Conservation (phyloP, 2,888 invertebrate species). For the Tetragonula carbonaria region DNA sequence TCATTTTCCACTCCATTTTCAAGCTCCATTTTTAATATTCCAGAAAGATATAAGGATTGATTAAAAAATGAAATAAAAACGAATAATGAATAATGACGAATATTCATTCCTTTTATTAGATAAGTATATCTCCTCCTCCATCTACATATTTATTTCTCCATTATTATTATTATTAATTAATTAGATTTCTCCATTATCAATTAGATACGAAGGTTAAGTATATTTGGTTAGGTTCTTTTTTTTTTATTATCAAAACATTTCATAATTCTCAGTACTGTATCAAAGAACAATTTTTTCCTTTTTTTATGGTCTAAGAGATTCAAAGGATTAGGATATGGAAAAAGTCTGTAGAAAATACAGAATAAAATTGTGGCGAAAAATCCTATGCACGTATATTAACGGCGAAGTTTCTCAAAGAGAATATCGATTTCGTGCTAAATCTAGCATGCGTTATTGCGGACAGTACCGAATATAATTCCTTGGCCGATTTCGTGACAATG, state of each 20-base stretch:
- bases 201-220: no score
- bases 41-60: background rate
- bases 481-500: conserved; percentile 30
- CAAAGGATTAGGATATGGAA: background rate
- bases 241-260: no score
- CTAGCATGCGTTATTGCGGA: conserved; percentile 14
- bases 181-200: no score
- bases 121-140: no score
- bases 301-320: no score
- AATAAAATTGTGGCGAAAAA: background rate
- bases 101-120: no score
- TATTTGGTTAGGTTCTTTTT: no score
- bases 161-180: no score
- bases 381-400: background rate
- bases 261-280: no score
- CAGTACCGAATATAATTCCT: conserved; percentile 21
- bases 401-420: conserved; percentile 7
- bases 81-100: no score
- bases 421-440: conserved; percentile 45
- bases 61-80: background rate
- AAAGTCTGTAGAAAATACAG: background rate
- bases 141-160: no score
- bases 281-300: no score
- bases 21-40: background rate
- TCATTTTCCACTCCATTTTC: background rate